Conservation (phyloP, 2,797 vertebrate genomes). For the Tadarida brasiliensis region DNA sequence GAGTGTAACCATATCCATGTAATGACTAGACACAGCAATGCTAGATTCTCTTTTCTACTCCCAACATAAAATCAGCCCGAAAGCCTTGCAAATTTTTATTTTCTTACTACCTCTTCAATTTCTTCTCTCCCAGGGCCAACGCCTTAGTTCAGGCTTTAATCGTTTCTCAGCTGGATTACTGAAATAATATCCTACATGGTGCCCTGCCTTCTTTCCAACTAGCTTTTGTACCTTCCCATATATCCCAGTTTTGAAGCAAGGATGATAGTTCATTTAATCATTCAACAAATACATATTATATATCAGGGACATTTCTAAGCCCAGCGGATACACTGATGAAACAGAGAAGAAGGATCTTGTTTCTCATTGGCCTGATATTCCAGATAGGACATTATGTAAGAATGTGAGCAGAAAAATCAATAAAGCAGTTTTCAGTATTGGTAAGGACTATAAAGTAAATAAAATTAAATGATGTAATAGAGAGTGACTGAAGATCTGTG, state of each 20-base stretch:
- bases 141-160: not conserved
- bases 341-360: not conserved
- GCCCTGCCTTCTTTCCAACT: not conserved
- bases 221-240: not conserved
- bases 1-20: not conserved
- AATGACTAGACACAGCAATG: not conserved
- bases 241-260: not conserved
- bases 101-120: not conserved
- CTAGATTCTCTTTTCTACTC: not conserved
- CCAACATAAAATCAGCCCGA: not conserved
- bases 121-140: not conserved
- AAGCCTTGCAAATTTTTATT: not conserved
- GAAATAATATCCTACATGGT: not conserved
- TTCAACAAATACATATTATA: not conserved
- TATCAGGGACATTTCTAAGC: conserved; percentile 6
- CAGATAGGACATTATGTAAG: not conserved
- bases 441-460: not conserved
- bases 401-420: not conserved
- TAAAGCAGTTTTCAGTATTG: not conserved
- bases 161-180: not conserved
- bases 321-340: not conserved
- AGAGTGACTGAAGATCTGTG: not conserved
- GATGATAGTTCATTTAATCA: not conserved
- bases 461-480: not conserved
- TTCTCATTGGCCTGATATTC: conserved; percentile 28